Percentiles rank a stretch among this genome's conserved stretches.
Evolutionary conservation across 2,113 vertebrate species (phyloP).

Genomic region (Tiliqua scincoides): DNA sequence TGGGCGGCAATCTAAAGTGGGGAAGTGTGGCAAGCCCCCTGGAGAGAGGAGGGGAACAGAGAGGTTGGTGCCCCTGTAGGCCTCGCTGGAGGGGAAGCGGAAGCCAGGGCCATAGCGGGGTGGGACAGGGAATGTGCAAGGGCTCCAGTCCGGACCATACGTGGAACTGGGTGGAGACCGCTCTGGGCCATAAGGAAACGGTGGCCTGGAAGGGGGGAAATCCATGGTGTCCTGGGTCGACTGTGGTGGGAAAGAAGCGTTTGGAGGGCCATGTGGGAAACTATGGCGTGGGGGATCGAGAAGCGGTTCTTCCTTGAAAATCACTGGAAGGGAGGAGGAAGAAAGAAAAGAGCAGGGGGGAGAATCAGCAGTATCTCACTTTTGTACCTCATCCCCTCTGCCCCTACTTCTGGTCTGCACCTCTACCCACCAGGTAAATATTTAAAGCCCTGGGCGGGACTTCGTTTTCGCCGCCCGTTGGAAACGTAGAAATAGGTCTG

Average conservation of each 20-base stretch:
- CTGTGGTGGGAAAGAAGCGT: slow-evolving; percentile 31
- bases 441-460: slow-evolving; percentile 89
- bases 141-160: slow-evolving; percentile 58
- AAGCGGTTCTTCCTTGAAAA: slow-evolving; percentile 75
- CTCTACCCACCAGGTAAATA: slow-evolving; percentile 82
- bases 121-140: slow-evolving; percentile 35
- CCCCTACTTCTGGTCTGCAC: background rate
- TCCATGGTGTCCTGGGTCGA: slow-evolving; percentile 49
- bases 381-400: background rate
- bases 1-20: slow-evolving; percentile 45
- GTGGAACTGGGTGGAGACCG: slow-evolving; percentile 64
- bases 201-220: slow-evolving; percentile 65
- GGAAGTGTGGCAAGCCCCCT: slow-evolving; percentile 51
- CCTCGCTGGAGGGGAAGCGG: slow-evolving; percentile 42
- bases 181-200: slow-evolving; percentile 62
- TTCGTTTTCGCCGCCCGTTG: slow-evolving; percentile 89
- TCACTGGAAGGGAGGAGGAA: slow-evolving; percentile 49
- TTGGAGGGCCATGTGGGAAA: slow-evolving; percentile 49
- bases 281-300: slow-evolving; percentile 58
- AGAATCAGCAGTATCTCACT: background rate
- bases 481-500: slow-evolving; percentile 89
- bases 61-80: slow-evolving; percentile 39
- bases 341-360: background rate
- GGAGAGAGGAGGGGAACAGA: slow-evolving; percentile 54
- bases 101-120: slow-evolving; percentile 56